phyloP scores from a whole-genome alignment of 2,113 vertebrate genomes.

The Rhinoderma darwinii region DNA sequence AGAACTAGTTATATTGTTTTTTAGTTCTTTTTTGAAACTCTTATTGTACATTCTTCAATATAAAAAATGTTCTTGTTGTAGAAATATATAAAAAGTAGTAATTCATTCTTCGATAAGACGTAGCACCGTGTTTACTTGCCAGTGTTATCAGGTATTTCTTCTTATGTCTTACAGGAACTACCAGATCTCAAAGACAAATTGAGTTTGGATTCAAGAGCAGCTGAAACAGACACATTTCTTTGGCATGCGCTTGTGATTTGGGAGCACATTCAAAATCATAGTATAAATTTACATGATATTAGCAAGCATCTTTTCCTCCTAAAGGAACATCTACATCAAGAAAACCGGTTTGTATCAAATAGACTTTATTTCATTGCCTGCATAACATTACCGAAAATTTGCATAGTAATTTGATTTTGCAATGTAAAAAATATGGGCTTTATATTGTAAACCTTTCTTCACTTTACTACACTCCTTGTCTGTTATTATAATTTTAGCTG shows the following conservation, averaged over 20 bases:
- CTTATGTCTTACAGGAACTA: slow-evolving; percentile 34
- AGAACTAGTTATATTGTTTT: too few species aligned
- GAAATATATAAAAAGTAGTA: neutral
- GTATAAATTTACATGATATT: slow-evolving; percentile 62
- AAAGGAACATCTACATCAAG: slow-evolving; percentile 64
- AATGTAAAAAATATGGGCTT: neutral
- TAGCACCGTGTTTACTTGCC: neutral
- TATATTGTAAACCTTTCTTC: slow-evolving; percentile 11
- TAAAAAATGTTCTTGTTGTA: neutral
- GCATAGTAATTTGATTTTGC: slow-evolving; percentile 30
- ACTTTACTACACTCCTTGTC: neutral
- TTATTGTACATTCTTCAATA: neutral
- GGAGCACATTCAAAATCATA: slow-evolving; percentile 68
- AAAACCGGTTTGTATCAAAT: slow-evolving; percentile 63
- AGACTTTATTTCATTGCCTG: neutral
- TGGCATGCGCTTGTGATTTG: slow-evolving; percentile 68
- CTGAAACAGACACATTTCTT: slow-evolving; percentile 64
- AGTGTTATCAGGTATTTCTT: neutral
- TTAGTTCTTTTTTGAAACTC: neutral
- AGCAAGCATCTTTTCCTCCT: slow-evolving; percentile 64
- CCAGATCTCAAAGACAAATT: neutral
- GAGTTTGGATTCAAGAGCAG: slow-evolving; percentile 26
- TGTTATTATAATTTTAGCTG: neutral
- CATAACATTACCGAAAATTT: slow-evolving; percentile 3
- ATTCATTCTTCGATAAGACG: neutral